Percentiles rank a stretch among this genome's conserved stretches.
Evolutionary conservation across 2,113 vertebrate species (phyloP).

Genomic region (Axis porcinus): DNA sequence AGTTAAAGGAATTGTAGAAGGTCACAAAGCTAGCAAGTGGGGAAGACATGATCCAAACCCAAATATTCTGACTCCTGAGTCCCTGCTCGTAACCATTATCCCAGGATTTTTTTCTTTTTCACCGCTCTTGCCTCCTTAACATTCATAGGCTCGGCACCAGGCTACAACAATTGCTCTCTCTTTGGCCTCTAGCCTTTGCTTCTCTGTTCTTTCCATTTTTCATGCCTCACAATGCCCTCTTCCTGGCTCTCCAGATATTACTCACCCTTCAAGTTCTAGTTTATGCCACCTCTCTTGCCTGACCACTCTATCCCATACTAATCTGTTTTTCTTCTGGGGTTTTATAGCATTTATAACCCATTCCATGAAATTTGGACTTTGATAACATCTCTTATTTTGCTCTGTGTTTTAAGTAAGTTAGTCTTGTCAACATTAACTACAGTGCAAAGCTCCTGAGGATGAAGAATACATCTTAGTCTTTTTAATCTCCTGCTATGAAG

Average conservation of each 20-base stretch:
- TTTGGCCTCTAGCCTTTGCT: background rate
- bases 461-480: background rate
- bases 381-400: background rate
- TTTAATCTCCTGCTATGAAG: constrained; percentile 28
- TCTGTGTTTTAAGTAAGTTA: constrained; percentile 12
- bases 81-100: background rate
- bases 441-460: background rate
- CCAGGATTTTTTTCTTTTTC: background rate
- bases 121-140: background rate
- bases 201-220: background rate
- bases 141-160: background rate
- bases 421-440: constrained; percentile 1
- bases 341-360: constrained; percentile 18
- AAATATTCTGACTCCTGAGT: background rate
- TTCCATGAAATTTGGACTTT: background rate
- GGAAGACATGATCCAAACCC: background rate
- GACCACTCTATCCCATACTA: background rate
- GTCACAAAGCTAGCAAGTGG: background rate
- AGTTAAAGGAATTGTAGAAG: background rate
- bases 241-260: background rate
- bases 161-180: background rate
- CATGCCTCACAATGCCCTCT: background rate
- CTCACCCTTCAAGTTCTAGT: background rate
- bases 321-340: background rate
- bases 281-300: background rate